Base-by-base conservation (phyloP, 2,797 vertebrate species). In the Manis javanica region DNA sequence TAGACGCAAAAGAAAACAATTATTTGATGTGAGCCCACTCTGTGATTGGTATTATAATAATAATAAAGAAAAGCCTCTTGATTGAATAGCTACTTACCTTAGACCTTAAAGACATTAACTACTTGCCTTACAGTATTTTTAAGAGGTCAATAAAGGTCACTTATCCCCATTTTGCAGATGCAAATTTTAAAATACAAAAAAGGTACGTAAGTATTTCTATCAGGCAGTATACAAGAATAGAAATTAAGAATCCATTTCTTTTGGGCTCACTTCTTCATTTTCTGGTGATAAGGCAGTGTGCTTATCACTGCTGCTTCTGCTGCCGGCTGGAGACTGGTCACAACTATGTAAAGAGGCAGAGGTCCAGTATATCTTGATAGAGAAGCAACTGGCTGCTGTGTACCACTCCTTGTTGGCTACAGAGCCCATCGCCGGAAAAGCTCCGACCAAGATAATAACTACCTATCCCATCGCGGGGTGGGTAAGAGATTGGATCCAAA, bases 1-100 rank as follows among this genome's bases (percentile, higher is more conserved):
- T 95, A 97, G 88, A 97, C 79, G 74, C 0, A 7, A 94, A 97
- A 97, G 96, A 97, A 97, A 97, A 97, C 90, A 97, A 96, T 92
- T 95, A 95, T 95, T 97, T 97, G 84, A 85, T 90, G 79, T 91
- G 94, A 91, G 75, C 93, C 87, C 86, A 96, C 85, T 96, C 92
- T 90, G 90, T 83, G 91, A 91, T 74, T 96, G 64, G 92, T 87
- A 89, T 98, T 94, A 96, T 91, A 95, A 93, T 78, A 90, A 79
- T 87, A 95, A 90, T 95, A 95, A 84, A 93, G 63, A 91, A 92
- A 95, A 93, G 18, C 51, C 86, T 96, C 96, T 92, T 97, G 86
- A 96, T 93, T 96, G 95, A 96, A 97, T 26, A 93, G 87, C 83
- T 95, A 82, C 79, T 96, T 95, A 91, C 31, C 46, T 93, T 95